Evolutionary conservation across 2,797 vertebrate genomes (phyloP).

Genomic region (Liasis olivaceus): DNA sequence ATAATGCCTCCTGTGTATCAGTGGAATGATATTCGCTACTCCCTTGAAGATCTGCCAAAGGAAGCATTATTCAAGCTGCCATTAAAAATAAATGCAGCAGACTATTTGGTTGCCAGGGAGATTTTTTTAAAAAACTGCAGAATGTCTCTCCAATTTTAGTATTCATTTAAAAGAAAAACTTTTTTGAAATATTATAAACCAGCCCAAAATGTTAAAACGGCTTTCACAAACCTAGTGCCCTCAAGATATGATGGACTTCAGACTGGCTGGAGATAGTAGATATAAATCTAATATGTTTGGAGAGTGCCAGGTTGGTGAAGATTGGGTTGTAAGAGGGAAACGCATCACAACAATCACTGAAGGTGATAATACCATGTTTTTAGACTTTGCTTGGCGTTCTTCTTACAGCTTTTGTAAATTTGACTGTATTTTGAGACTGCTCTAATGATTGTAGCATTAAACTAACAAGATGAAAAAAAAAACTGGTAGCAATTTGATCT

Average conservation of each 20-base stretch:
- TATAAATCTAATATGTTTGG: neutral
- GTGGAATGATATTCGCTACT: neutral
- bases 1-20: slow-evolving; percentile 5
- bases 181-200: neutral
- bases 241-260: neutral
- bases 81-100: neutral
- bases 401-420: neutral
- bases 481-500: neutral
- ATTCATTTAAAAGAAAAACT: neutral
- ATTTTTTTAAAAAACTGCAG: neutral
- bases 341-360: neutral
- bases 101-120: slow-evolving; percentile 11
- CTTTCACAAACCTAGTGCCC: neutral
- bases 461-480: neutral
- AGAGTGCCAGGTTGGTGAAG: neutral
- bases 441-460: neutral
- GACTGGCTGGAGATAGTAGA: neutral
- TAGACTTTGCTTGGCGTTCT: neutral
- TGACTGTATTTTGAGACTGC: neutral
- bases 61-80: neutral
- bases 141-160: neutral
- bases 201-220: neutral
- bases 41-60: slow-evolving; percentile 7
- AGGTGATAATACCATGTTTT: neutral
- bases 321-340: neutral